Evolutionary conservation across 2,888 invertebrate genomes (phyloP), one percentile per base, ranked within the genome.

Genomic region (Fabriciana adippe): DNA sequence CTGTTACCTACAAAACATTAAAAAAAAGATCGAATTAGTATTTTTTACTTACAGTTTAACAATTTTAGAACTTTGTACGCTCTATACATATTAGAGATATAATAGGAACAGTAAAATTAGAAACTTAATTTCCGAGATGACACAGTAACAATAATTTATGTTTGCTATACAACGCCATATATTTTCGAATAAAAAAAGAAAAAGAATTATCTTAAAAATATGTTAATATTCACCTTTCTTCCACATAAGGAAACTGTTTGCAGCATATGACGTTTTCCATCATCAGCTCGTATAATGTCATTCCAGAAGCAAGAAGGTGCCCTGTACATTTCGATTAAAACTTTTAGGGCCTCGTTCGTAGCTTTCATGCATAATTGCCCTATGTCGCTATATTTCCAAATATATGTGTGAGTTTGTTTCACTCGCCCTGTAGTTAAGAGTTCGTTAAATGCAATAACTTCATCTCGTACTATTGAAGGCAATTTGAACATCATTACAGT

Each of bases 241-340:
- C 96, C 96, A 78, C 95, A 95, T 31, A 95, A 88, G 0, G 95
- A 95, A 15, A 95, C 93, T 0, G 94, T 94, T 79, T 95, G 95
- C 67, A 94, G 77, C 54, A 93, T 82, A 79, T 94, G 93, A 26
- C 93, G 89, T 56, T 89, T 89, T 1, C 94, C 93, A 55, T 93
- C 93, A 69, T 93, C 90, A 21, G 93, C 91, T 26, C 93, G 84
- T 0, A 95, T 89, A 1, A 95, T 87, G 77, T 96, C 95, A 0
- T 83, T 81, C 92, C 92, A 92, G n/a, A 92, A 76, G 55, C 85
- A 84, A 1, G 85, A 83, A 0, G 92, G 92, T 0, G 91, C 91
- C 56, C 84, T 81, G 64, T 92, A 92, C 3, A 83, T 78, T 55
- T 90, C 88, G 1, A 85, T 70, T 5, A 83, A 60, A 0, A 86